phyloP scores from a whole-genome alignment of 1,140 invertebrate genomes.

The Dreissena polymorpha region DNA sequence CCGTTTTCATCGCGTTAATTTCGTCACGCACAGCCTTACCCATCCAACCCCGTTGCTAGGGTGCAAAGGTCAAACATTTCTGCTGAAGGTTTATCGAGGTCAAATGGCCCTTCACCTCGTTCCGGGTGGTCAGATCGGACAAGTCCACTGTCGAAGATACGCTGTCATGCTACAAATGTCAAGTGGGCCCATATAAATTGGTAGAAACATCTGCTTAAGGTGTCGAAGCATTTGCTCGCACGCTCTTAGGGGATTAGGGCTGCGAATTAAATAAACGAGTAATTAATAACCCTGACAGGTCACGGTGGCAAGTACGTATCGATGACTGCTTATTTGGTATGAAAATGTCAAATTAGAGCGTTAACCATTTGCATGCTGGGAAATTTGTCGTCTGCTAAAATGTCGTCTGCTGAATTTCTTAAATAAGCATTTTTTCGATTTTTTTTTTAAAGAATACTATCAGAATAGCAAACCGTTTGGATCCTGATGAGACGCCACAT shows the following conservation, averaged over 20 bases:
- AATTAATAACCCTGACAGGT: slow-evolving; percentile 39
- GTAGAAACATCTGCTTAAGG: slow-evolving; percentile 39
- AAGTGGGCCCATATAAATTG: slow-evolving; percentile 38
- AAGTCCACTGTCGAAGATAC: slow-evolving; percentile 11
- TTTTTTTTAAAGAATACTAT: no score
- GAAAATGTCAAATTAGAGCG: background rate
- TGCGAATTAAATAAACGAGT: slow-evolving; percentile 16
- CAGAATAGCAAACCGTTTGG: no score
- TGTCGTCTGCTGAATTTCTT: no score
- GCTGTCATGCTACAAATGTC: slow-evolving; percentile 21
- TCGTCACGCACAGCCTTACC: background rate
- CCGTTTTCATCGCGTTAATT: no score
- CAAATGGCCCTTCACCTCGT: slow-evolving; percentile 42
- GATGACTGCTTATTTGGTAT: background rate
- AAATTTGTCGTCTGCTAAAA: no score
- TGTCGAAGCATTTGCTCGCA: slow-evolving; percentile 22
- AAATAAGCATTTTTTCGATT: no score
- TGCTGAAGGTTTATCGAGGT: slow-evolving; percentile 2
- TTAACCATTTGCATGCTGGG: no score
- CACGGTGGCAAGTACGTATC: background rate
- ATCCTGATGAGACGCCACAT: no score
- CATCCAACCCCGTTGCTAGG: slow-evolving; percentile 45
- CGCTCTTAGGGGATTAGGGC: slow-evolving; percentile 16
- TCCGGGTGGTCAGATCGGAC: slow-evolving; percentile 32
- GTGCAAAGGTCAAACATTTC: slow-evolving; percentile 37